These are phyloP conservation scores for Lamellibrachia columna DNA, from an alignment of 2,888 invertebrate genomes.

Conservation along the genomic window DNA sequence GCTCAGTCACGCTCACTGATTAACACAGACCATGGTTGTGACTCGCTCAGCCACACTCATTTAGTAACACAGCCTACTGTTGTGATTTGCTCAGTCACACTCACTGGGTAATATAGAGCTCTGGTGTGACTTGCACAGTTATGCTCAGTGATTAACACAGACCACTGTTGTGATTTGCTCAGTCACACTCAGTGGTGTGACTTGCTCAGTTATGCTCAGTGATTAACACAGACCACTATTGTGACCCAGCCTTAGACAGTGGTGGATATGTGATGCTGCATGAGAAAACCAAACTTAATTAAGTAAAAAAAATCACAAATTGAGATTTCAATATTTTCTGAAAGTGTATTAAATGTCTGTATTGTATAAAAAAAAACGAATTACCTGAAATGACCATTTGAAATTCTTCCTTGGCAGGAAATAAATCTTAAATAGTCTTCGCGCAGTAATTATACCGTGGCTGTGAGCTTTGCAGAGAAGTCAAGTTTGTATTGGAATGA, in stretches of 20 bases:
- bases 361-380: no score
- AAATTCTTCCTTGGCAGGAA: no score
- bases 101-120: constrained; percentile 43
- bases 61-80: not conserved
- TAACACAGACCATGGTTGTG: not conserved
- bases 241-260: not conserved
- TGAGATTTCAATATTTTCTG: no score
- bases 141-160: not conserved
- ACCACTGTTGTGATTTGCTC: not conserved
- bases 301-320: no score
- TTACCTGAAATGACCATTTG: no score
- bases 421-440: no score
- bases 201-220: not conserved
- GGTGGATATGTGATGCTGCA: constrained; percentile 1
- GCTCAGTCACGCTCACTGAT: not conserved
- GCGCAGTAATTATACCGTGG: no score
- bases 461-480: no score
- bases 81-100: constrained; percentile 43
- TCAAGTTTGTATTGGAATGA: no score
- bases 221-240: not conserved
- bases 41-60: not conserved
- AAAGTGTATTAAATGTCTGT: no score
- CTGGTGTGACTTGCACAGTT: not conserved
- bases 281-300: no score
- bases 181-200: not conserved